A percentile compares a stretch with the other conserved stretches of the same genome.
These are phyloP conservation scores for Edolisoma coerulescens DNA, from an alignment of 2,113 vertebrate genomes.

Conservation along the genomic window DNA sequence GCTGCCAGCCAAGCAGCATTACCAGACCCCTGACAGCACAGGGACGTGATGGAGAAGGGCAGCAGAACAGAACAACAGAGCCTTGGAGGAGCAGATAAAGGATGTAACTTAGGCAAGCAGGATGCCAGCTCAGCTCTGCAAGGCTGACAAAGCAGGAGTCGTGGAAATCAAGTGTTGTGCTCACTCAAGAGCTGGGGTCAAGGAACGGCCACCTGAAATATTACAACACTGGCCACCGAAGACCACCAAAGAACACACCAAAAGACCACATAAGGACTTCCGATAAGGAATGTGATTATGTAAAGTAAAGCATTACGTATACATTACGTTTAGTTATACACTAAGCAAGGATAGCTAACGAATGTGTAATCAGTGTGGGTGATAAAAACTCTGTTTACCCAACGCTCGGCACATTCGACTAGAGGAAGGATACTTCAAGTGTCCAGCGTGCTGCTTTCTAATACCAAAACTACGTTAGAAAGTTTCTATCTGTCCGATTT, in stretches of 20 bases:
- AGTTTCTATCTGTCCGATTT: not conserved
- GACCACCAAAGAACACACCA: not conserved
- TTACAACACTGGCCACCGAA: not conserved
- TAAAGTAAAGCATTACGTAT: not conserved
- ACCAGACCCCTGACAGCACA: not conserved
- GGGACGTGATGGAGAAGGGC: not conserved
- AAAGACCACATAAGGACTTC: not conserved
- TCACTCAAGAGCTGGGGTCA: not conserved
- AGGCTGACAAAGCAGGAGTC: not conserved
- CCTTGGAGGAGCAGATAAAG: not conserved
- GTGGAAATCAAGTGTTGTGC: rapidly evolving
- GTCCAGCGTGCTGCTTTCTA: not conserved
- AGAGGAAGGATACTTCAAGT: not conserved
- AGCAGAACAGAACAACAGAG: not conserved
- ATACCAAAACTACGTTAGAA: not conserved
- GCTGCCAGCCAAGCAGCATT: not conserved
- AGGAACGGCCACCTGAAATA: not conserved
- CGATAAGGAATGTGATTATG: not conserved
- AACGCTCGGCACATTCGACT: not conserved
- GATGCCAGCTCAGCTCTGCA: not conserved
- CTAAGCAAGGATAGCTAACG: not conserved
- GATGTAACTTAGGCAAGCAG: not conserved
- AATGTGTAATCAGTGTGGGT: not conserved
- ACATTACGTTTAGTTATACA: not conserved
- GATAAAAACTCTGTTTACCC: not conserved